Evolutionary conservation across 1,140 invertebrate genomes (phyloP).

Genomic region (Trichomalopsis sarcophagae): DNA sequence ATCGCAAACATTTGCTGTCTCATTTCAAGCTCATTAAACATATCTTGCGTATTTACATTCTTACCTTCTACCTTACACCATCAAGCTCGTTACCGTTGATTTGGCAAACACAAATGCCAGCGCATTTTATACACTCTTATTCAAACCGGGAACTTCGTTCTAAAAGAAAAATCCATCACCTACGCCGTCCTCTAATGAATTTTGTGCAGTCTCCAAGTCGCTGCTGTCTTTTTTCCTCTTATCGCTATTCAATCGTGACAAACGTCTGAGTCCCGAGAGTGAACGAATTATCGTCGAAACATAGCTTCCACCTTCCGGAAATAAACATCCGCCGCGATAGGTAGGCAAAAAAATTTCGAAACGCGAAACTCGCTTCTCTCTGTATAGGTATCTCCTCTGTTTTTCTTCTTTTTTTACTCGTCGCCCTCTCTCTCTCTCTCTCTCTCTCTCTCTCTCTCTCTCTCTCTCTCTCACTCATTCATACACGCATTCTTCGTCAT

Average conservation of each 20-base stretch:
- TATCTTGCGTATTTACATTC: background rate
- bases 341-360: conserved; percentile 12
- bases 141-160: background rate
- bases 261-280: background rate
- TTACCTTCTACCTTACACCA: background rate
- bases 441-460: conserved; percentile 3
- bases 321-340: conserved; percentile 32
- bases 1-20: too few relatives aligned
- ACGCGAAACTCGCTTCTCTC: background rate
- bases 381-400: background rate
- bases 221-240: background rate
- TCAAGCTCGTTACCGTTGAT: background rate
- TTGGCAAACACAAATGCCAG: conserved; percentile 29
- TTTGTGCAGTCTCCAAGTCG: background rate
- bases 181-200: conserved; percentile 6
- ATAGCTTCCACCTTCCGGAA: conserved; percentile 35
- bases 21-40: background rate
- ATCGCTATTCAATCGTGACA: background rate
- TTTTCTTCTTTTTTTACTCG: conserved; percentile 17
- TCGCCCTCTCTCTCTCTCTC: background rate
- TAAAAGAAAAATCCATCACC: conserved; percentile 31
- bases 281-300: conserved; percentile 36
- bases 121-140: background rate
- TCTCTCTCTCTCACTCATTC: background rate
- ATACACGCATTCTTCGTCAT: background rate